Evolutionary conservation across 2,888 invertebrate species (phyloP).

Genomic region (Dugesia japonica): DNA sequence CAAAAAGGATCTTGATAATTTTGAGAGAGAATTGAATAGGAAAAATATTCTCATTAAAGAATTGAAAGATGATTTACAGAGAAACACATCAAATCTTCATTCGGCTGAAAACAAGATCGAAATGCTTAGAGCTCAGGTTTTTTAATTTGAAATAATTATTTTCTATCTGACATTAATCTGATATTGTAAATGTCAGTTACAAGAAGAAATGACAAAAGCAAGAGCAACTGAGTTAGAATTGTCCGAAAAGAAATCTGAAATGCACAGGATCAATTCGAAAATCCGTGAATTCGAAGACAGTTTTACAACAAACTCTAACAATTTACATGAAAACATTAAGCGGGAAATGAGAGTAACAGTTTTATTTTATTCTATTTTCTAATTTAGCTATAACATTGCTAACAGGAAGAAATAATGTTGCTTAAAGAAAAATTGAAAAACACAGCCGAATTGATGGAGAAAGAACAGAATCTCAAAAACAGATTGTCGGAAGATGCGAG

Average conservation of each 20-base stretch:
- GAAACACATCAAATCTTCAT: slow-evolving; percentile 40
- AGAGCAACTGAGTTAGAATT: slow-evolving; percentile 41
- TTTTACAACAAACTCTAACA: slow-evolving; percentile 40
- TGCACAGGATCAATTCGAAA: slow-evolving; percentile 40
- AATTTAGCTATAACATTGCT: neutral
- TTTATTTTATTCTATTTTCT: neutral
- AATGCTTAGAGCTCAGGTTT: slow-evolving; percentile 42
- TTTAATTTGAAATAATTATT: slow-evolving; percentile 10
- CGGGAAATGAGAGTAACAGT: slow-evolving; percentile 41
- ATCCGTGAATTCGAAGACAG: slow-evolving; percentile 43
- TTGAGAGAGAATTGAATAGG: slow-evolving; percentile 39
- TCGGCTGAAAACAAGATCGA: slow-evolving; percentile 42
- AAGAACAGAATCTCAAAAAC: neutral
- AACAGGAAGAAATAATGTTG: neutral
- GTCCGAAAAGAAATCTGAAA: slow-evolving; percentile 43
- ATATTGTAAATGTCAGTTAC: slow-evolving; percentile 37
- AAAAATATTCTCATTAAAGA: slow-evolving; percentile 41
- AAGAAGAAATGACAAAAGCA: slow-evolving; percentile 42
- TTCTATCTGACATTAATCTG: too few relatives aligned
- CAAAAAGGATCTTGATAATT: slow-evolving; percentile 41
- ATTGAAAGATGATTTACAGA: slow-evolving; percentile 41
- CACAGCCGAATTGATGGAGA: neutral
- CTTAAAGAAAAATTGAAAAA: neutral
- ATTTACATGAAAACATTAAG: slow-evolving; percentile 41
- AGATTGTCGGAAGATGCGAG: neutral